A percentile compares a stretch with the other conserved stretches of the same genome.
Conservation (phyloP, 2,113 vertebrate genomes). For the Rutilus rutilus region DNA sequence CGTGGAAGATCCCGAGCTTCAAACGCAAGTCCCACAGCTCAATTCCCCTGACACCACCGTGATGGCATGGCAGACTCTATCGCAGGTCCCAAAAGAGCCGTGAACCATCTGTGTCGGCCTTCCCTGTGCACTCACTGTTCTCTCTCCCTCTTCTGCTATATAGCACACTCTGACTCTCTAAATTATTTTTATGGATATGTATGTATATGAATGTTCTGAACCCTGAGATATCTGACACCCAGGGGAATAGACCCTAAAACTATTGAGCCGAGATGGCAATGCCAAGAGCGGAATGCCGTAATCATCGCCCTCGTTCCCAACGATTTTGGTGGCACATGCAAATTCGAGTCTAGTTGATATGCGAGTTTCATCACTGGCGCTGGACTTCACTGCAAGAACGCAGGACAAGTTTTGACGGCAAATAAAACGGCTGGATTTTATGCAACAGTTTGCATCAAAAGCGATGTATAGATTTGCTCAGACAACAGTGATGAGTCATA, state of each 20-base stretch:
- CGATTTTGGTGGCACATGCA: slow-evolving; percentile 35
- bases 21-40: slow-evolving; percentile 23
- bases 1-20: not conserved
- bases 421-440: not conserved
- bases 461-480: not conserved
- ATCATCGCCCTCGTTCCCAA: slow-evolving; percentile 41
- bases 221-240: slow-evolving; percentile 24
- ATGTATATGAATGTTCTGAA: slow-evolving; percentile 27
- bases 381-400: not conserved
- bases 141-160: slow-evolving; percentile 4
- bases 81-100: slow-evolving; percentile 15
- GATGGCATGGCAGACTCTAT: slow-evolving; percentile 24
- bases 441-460: not conserved
- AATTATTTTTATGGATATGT: slow-evolving; percentile 43
- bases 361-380: not conserved
- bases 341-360: slow-evolving; percentile 42
- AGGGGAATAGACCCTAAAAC: slow-evolving; percentile 26
- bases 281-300: slow-evolving; percentile 2
- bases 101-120: slow-evolving; percentile 41
- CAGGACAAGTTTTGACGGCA: not conserved
- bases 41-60: slow-evolving; percentile 5
- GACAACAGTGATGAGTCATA: not conserved
- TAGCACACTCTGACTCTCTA: not conserved
- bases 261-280: slow-evolving; percentile 18
- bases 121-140: not conserved